These are phyloP conservation scores for Subanguina moxae DNA, from an alignment of 1,140 invertebrate genomes.

Conservation along the genomic window DNA sequence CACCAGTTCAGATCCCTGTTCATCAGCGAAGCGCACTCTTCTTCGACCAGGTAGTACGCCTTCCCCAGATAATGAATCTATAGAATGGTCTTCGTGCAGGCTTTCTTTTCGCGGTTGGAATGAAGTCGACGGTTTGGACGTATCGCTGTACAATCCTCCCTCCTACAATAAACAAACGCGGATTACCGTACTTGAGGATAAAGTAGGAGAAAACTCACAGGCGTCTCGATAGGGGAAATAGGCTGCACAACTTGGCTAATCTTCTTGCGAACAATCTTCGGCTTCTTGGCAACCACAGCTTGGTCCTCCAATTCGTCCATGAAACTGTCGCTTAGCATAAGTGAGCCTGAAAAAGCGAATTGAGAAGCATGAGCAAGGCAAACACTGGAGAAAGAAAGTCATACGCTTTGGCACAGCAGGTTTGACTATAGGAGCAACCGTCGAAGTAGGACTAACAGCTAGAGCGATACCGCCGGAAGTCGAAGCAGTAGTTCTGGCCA, in stretches of 20 bases:
- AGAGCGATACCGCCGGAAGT: neutral
- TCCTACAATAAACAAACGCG: neutral
- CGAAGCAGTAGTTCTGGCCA: neutral
- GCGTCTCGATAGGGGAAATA: too few relatives aligned
- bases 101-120: neutral
- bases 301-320: slow-evolving; percentile 16
- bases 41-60: slow-evolving; percentile 16
- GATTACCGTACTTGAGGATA: neutral
- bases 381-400: neutral
- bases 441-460: neutral
- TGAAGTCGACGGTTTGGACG: neutral
- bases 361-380: neutral
- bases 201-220: neutral
- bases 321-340: slow-evolving; percentile 22
- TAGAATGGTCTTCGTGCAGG: neutral
- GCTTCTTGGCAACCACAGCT: slow-evolving; percentile 12
- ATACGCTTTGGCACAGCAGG: neutral
- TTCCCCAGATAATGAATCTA: neutral
- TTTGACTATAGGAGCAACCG: neutral
- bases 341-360: neutral
- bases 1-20: slow-evolving; percentile 11
- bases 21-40: slow-evolving; percentile 26
- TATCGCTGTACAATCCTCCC: neutral
- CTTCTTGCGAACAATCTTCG: slow-evolving; percentile 19
- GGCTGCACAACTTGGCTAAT: slow-evolving; percentile 6